These are phyloP conservation scores for Samia ricini DNA, from an alignment of 1,140 invertebrate species.

Conservation along the genomic window DNA sequence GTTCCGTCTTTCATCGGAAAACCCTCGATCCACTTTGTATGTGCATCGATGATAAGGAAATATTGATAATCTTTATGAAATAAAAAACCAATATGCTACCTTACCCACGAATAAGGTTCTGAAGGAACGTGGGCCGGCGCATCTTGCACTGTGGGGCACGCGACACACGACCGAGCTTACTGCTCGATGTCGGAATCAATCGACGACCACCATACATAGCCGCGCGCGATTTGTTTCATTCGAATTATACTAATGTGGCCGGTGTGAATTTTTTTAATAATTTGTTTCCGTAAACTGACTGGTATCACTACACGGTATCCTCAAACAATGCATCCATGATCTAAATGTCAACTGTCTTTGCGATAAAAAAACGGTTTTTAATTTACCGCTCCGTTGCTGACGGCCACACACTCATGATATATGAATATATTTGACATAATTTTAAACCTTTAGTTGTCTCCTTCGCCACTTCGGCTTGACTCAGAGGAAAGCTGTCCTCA, in stretches of 20 bases:
- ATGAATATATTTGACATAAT: neutral
- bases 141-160: neutral
- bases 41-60: neutral
- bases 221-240: slow-evolving; percentile 40
- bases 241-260: slow-evolving; percentile 56
- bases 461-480: slow-evolving; percentile 18
- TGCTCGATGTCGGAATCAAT: neutral
- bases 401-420: neutral
- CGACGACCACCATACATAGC: slow-evolving; percentile 9
- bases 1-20: slow-evolving; percentile 6
- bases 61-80: slow-evolving; percentile 2
- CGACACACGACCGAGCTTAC: neutral
- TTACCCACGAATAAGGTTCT: slow-evolving; percentile 1
- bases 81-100: slow-evolving; percentile 7
- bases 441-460: slow-evolving; percentile 21
- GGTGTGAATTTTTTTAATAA: slow-evolving; percentile 61
- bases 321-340: slow-evolving; percentile 37
- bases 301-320: slow-evolving; percentile 60
- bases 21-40: slow-evolving; percentile 7
- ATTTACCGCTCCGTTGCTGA: too few relatives aligned
- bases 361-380: too few relatives aligned
- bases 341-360: slow-evolving; percentile 21
- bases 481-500: slow-evolving; percentile 21
- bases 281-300: slow-evolving; percentile 22
- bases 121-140: neutral